Percentiles rank a stretch among this genome's conserved stretches.
These are phyloP conservation scores for Ditylenchus dipsaci DNA, from an alignment of 1,140 invertebrate species.

Conservation along the genomic window DNA sequence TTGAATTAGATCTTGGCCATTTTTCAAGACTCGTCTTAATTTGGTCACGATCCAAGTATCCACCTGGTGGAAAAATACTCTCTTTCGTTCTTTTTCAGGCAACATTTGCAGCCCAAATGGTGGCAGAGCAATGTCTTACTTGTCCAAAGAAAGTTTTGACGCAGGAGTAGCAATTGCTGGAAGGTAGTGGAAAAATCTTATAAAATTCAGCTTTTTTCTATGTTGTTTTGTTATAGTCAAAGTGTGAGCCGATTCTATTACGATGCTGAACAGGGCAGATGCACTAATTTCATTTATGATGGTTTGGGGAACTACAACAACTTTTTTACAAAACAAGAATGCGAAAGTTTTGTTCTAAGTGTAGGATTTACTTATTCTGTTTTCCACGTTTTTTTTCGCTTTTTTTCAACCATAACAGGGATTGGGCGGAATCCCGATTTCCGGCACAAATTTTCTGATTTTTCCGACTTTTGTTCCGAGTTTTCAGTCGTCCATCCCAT, in stretches of 20 bases:
- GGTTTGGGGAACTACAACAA: slow-evolving; percentile 56
- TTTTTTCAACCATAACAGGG: no score
- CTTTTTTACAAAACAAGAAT: slow-evolving; percentile 54
- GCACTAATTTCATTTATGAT: slow-evolving; percentile 49
- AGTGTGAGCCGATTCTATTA: slow-evolving; percentile 52
- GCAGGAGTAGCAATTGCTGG: slow-evolving; percentile 50
- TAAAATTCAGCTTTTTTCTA: no score
- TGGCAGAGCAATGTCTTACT: slow-evolving; percentile 34
- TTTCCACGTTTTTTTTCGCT: no score
- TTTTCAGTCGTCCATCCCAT: no score
- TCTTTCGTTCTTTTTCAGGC: slow-evolving; percentile 24
- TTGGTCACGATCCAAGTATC: no score
- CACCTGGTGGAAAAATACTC: no score
- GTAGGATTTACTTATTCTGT: slow-evolving; percentile 36
- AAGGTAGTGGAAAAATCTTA: slow-evolving; percentile 3
- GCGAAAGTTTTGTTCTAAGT: slow-evolving; percentile 55
- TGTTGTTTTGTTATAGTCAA: slow-evolving; percentile 14
- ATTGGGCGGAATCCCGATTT: no score
- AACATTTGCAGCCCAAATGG: slow-evolving; percentile 48
- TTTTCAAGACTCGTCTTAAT: no score
- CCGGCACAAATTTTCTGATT: slow-evolving; percentile 23
- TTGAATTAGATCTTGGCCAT: no score
- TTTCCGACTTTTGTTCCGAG: slow-evolving; percentile 11
- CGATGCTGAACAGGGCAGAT: slow-evolving; percentile 50
- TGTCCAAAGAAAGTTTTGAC: slow-evolving; percentile 49